Evolutionary conservation across 2,113 vertebrate species (phyloP), one percentile per base, ranked within the genome.

Genomic region (Guaruba guarouba): DNA sequence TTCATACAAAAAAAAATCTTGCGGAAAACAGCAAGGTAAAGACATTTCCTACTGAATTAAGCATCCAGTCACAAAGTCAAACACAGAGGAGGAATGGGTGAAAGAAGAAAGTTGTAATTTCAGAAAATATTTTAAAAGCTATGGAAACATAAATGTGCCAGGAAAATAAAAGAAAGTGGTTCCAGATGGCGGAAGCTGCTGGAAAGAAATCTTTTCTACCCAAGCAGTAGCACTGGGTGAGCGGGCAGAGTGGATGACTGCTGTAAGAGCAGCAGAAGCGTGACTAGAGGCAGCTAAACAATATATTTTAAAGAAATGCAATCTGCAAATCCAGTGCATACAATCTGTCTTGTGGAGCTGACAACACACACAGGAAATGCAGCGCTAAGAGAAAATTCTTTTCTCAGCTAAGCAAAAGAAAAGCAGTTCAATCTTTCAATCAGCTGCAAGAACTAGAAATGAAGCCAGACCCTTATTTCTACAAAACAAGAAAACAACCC

Each of bases 261-360:
- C 76, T 55, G 10, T 61, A 91, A 66, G 48, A 59, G 57, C 84
- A 82, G 37, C 13, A 84, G 59, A 69, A 83, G 29, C 0, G 0
- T 55, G 69, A 84, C 78, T 9, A 85, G 43, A 93, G 33, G 46
- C 39, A 86, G 43, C 29, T 64, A 66, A 90, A 84, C 13, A 69
- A 91, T 11, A 7, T 43, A 75, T 88, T 86, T 92, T 48, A 71
- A 76, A 92, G 67, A 91, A 97, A 95, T 43, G n/a, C 20, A 46
- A 29, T 63, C 76, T 82, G 85, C 46, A 93, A 88, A 82, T 85
- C 44, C 62, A 89, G 17, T 19, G 27, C 43, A 70, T 35, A 54
- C 33, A 68, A 69, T 83, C 77, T 71, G 82, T 82, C 91, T 75
- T 79, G 48, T 54, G 59, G 52, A 61, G 67, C 46, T 91, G 80